Base-by-base conservation (phyloP, 1,140 invertebrate species). In the Drosophila ambigua region DNA sequence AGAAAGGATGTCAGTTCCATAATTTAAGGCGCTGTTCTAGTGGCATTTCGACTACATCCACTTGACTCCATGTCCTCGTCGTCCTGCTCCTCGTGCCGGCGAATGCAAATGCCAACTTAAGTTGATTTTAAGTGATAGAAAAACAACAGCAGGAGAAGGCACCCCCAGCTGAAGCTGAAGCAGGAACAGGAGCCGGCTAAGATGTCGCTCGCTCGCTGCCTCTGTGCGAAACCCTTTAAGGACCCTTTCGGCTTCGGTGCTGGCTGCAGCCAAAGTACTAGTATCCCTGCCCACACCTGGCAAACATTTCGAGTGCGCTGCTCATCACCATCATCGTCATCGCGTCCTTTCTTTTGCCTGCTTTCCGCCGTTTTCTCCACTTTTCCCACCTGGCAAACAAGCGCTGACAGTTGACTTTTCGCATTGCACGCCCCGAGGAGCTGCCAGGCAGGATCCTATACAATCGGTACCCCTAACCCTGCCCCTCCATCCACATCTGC, bases 121-220 rank as follows among this genome's bases (percentile, higher is more conserved):
- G 83, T 88, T 87, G 83, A 87, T 87, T 88, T 87, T 87, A 87
- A 87, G 83, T 87, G 83, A 87, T 87, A 83, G 80, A 84, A 84
- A 84, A 84, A 85, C 80, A 84, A 79, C 72, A 81, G 65, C 50
- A 28, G 31, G 35, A 44, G 20, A n/a, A 24, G 16, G 26, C 20
- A 39, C 23, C 50, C 41, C 20, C 5, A 72, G 72, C 31, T 11
- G 31, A 0, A 11, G 31, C 20, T 20, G 20, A 1, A 1, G 20
- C 11, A 39, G 35, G 35, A 39, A 13, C 35, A 39, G 35, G 35
- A 39, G 35, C 35, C 35, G 11, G 35, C 35, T 39, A 39, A 39
- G 35, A 39, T 39, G 35, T 39, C 35, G 35, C 26, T 35, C 59
- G 9, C 50, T 43, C 58, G 55, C 35, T 50, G 35, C 20, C 64